Evolutionary conservation across 2,888 invertebrate genomes (phyloP), one percentile per base, ranked within the genome.

Genomic region (Papilio demoleus): DNA sequence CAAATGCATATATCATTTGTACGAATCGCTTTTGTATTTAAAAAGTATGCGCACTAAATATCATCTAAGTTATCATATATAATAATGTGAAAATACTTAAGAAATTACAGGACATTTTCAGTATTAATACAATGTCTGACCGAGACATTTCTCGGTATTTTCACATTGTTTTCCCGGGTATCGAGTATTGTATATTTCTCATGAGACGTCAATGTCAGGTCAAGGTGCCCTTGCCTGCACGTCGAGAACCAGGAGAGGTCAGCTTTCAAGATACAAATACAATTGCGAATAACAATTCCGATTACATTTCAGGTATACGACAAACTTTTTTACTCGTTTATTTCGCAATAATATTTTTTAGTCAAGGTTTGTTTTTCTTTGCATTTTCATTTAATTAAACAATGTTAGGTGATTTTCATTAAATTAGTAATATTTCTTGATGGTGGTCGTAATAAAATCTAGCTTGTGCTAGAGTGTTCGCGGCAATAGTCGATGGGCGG

Each of bases 221-320:
- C 58, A 66, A 70, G 65, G 65, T 70, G 70, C 36, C 60, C 53
- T 56, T 62, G 47, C 3, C 45, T 22, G 40, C 62, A 22, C 22
- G 59, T 69, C 64, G 59, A 58, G 65, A 65, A 45, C 42, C 38
- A 65, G 38, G 31, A 31, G 50, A 27, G 42, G 19, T 11, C 24
- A 4, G 31, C 5, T 45, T 45, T 27, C 27, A 17, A 31, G 5
- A 45, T 17, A 61, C 24, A 47, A 63, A 63, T 63, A 36, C 50
- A 63, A 36, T 63, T 47, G 1, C 8, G 40, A 31, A 56, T 24
- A n/a, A 60, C 12, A 40, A 60, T 12, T 4, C 12, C 5, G 40
- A 36, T 34, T 58, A 34, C n/a, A 19, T 56, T 31, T 56, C 53
- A 27, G n/a, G 24, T 53, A 24, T n/a, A 53, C 19, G 22, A 22